Conservation (phyloP, 64 coral and sea anemone species). For the Montipora capricornis region DNA sequence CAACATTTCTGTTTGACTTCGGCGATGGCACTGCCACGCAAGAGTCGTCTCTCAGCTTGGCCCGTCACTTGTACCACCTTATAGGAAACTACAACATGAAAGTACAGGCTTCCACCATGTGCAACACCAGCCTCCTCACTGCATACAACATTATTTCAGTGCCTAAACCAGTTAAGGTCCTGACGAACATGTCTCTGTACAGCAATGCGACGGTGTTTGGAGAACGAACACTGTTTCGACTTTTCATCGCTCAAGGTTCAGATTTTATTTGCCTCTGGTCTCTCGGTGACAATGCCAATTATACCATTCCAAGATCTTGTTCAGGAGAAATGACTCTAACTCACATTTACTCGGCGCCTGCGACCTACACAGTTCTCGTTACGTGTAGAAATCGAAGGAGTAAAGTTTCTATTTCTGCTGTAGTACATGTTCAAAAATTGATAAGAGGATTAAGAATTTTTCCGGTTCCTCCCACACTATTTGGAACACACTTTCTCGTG, state of each 20-base stretch:
- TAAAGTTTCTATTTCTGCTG: background rate
- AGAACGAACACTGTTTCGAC: constrained; percentile 20
- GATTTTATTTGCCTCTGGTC: constrained; percentile 49
- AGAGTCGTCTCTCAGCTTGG: background rate
- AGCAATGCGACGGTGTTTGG: constrained; percentile 20
- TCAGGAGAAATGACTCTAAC: background rate
- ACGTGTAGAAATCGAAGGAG: constrained; percentile 66
- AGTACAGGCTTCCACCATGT: constrained; percentile 33
- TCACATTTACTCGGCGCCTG: constrained; percentile 24
- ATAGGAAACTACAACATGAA: constrained; percentile 46
- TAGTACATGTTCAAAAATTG: constrained; percentile 49
- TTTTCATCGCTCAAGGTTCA: constrained; percentile 12
- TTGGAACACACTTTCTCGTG: constrained; percentile 48
- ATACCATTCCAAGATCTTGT: background rate
- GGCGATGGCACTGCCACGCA: constrained; percentile 32
- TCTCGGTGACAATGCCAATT: constrained; percentile 52
- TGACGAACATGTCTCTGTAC: constrained; percentile 1
- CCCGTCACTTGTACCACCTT: constrained; percentile 26
- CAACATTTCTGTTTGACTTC: constrained; percentile 59
- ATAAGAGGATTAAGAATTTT: constrained; percentile 41
- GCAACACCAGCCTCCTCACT: constrained; percentile 37
- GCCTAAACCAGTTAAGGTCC: constrained; percentile 44
- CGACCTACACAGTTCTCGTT: constrained; percentile 22
- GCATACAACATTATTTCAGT: constrained; percentile 25
- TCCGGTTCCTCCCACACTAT: constrained; percentile 44